Evolutionary conservation across 2,113 vertebrate species (phyloP).

Genomic region (Fukomys damarensis): DNA sequence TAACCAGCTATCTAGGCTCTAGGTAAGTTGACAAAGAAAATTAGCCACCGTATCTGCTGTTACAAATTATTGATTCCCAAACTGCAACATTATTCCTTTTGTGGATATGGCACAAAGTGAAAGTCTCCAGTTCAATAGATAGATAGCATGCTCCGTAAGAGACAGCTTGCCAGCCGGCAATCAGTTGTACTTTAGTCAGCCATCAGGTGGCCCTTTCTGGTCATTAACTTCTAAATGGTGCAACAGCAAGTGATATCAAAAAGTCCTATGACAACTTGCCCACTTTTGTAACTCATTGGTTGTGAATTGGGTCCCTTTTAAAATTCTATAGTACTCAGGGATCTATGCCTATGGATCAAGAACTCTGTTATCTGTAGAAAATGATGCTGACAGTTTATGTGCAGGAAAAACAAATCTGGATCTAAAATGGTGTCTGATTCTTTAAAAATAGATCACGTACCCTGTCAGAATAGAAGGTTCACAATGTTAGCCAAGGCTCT

Average conservation of each 20-base stretch:
- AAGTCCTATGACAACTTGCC: not conserved
- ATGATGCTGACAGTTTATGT: not conserved
- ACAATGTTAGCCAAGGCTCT: not conserved
- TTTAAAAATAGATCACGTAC: not conserved
- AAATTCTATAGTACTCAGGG: not conserved
- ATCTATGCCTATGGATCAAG: not conserved
- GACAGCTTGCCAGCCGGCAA: not conserved
- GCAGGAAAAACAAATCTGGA: not conserved
- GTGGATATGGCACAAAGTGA: not conserved
- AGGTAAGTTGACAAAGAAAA: not conserved
- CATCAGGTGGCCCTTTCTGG: too few relatives aligned
- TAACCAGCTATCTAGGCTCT: not conserved
- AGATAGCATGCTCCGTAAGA: not conserved
- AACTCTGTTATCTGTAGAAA: not conserved
- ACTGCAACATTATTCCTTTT: not conserved
- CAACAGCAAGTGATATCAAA: not conserved
- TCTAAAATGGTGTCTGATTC: not conserved
- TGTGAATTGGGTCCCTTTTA: not conserved
- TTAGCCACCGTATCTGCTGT: not conserved
- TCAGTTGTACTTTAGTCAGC: not conserved
- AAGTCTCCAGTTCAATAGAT: not conserved
- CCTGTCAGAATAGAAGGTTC: not conserved
- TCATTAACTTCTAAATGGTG: not conserved
- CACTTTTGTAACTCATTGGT: not conserved
- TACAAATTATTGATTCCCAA: not conserved